phyloP scores from a whole-genome alignment of 2,888 invertebrate species.

The Ennomos erosarius region DNA sequence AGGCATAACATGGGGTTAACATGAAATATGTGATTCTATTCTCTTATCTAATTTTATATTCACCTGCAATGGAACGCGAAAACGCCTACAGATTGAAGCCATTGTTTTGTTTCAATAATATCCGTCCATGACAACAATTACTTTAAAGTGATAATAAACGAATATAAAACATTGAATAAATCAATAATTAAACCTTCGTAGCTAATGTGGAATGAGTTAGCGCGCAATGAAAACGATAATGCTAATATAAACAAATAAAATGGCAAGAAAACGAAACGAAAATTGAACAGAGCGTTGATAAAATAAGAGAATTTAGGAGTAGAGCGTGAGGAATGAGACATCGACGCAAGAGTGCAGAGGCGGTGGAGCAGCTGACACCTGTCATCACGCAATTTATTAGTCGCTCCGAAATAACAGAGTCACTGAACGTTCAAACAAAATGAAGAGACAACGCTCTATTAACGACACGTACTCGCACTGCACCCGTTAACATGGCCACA shows the following conservation, averaged over 20 bases:
- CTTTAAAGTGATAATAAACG: no score
- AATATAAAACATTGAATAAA: slow-evolving; percentile 8
- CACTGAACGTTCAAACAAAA: slow-evolving; percentile 82
- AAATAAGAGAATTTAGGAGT: slow-evolving; percentile 84
- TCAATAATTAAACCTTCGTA: slow-evolving; percentile 8
- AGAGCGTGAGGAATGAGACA: slow-evolving; percentile 84
- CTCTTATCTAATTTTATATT: no score
- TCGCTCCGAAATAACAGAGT: slow-evolving; percentile 83
- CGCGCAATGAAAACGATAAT: slow-evolving; percentile 62
- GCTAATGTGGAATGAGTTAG: slow-evolving; percentile 51
- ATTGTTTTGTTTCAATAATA: no score
- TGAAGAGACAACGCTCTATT: slow-evolving; percentile 82
- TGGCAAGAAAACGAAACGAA: slow-evolving; percentile 75
- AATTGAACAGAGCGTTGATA: slow-evolving; percentile 83
- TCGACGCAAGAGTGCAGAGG: slow-evolving; percentile 85
- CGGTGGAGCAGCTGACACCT: slow-evolving; percentile 84
- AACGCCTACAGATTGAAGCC: no score
- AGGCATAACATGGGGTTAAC: no score
- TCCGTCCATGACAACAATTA: no score
- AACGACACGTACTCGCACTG: slow-evolving; percentile 75
- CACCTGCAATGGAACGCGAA: no score
- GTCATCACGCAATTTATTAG: slow-evolving; percentile 85
- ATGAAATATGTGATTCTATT: no score
- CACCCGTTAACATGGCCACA: slow-evolving; percentile 68
- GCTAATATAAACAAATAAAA: slow-evolving; percentile 74